A percentile compares a stretch with the other conserved stretches of the same genome.
Conservation (phyloP, 2,113 vertebrate species). For the Silurus asotus region DNA sequence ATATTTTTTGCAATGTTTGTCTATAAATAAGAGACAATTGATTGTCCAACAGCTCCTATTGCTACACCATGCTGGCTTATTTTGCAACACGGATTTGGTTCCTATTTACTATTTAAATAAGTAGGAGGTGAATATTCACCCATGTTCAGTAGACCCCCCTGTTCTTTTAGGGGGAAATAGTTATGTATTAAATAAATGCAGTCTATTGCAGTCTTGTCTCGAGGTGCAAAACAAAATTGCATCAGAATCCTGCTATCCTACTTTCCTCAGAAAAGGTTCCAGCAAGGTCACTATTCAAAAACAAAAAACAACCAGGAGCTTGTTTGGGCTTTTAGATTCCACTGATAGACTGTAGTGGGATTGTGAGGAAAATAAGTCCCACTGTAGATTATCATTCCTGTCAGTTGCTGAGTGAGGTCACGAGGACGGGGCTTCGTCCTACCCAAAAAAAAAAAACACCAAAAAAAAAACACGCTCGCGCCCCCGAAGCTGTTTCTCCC, state of each 20-base stretch:
- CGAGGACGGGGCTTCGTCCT: conserved; percentile 25
- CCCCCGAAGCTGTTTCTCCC: conserved; percentile 28
- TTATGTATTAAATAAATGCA: neutral
- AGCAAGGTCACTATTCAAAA: conserved; percentile 9
- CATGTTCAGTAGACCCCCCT: neutral
- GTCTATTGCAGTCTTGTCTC: neutral
- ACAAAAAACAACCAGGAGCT: neutral
- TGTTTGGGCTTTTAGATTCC: conserved; percentile 26
- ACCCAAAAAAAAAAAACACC: neutral
- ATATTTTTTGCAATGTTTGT: conserved; percentile 10
- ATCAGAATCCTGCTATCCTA: neutral
- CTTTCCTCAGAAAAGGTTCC: neutral
- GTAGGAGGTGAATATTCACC: conserved; percentile 8
- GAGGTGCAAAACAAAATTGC: neutral
- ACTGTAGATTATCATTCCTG: conserved; percentile 37
- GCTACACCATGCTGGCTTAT: neutral
- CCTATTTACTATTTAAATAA: conserved; percentile 8
- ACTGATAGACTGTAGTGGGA: conserved; percentile 12
- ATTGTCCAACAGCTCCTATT: neutral
- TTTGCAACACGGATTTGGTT: conserved; percentile 1
- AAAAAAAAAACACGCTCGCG: neutral
- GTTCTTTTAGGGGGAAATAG: neutral
- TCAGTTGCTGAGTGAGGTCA: conserved; percentile 38
- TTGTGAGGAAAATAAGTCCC: neutral
- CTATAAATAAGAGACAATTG: conserved; percentile 23